phyloP scores from a whole-genome alignment of 2,797 vertebrate genomes.

The Adrianichthys oophorus region DNA sequence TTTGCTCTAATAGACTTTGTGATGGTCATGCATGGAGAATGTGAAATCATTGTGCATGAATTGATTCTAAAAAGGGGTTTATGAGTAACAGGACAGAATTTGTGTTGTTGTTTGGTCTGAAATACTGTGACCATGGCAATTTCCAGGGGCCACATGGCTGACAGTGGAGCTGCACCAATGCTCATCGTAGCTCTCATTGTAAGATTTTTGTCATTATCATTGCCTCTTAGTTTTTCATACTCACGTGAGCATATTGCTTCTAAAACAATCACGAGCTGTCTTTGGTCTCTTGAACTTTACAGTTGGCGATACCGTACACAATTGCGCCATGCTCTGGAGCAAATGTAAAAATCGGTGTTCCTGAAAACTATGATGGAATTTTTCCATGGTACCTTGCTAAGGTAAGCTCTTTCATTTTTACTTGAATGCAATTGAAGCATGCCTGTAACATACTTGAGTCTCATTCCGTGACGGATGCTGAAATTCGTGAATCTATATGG shows the following conservation, averaged over 20 bases:
- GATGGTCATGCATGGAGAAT: conserved; percentile 8
- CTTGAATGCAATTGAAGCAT: neutral
- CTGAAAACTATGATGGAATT: conserved; percentile 83
- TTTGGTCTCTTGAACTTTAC: conserved; percentile 19
- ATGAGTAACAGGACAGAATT: conserved; percentile 50
- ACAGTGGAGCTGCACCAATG: conserved; percentile 26
- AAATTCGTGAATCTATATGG: neutral
- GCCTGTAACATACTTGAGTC: neutral
- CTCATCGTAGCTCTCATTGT: conserved; percentile 49
- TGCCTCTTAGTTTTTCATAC: neutral
- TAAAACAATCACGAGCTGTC: neutral
- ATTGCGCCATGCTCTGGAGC: conserved; percentile 60
- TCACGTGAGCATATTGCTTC: neutral
- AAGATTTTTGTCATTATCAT: conserved; percentile 32
- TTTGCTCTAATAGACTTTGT: conserved; percentile 6
- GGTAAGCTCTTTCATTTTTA: conserved; percentile 69
- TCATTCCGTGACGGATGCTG: neutral
- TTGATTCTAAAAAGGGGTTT: conserved; percentile 31
- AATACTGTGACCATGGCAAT: conserved; percentile 27
- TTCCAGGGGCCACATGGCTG: conserved; percentile 52
- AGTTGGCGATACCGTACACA: conserved; percentile 53
- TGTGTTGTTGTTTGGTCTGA: conserved; percentile 26
- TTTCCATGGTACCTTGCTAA: conserved; percentile 83
- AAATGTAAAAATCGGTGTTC: conserved; percentile 77
- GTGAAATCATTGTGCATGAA: conserved; percentile 25